Base-by-base conservation (phyloP, 2,888 invertebrate species). In the Drosophila barbarae region DNA sequence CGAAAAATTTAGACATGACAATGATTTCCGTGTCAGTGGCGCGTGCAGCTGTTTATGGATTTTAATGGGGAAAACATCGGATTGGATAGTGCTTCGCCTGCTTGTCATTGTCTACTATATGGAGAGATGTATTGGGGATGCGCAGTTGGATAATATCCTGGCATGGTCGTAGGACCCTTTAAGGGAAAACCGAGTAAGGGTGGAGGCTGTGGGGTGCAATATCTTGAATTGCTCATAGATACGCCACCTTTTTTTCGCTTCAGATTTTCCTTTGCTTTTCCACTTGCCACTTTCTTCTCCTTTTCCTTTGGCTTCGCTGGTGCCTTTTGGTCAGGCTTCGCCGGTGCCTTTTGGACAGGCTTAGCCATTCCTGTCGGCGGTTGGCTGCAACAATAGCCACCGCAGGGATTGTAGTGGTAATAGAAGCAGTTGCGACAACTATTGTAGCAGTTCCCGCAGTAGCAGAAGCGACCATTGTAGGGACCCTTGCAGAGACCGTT, bases 381-480 rank as follows among this genome's bases (percentile, higher is more conserved):
- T 6, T 5, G 21, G 28, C 26, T 55, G 35, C 21, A 30, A 30
- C 36, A 36, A 56, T 21, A 56, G 21, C 21, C 9, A 23, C 21
- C 28, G n/a, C 36, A 30, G 15, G 55, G 55, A 23, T 18, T 56
- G 56, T 36, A 56, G 21, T 23, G 15, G 23, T 30, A 15, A 28
- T 26, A 34, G 49, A 66, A 56, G 30, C 47, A 58, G 21, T 13
- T 35, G 13, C 44, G 47, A 50, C 64, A 65, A 18, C 46, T 35
- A 47, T 21, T 23, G 26, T 47, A 66, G 32, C 34, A 52, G 18
- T 61, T 60, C 2, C 41, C 36, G 12, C 38, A 65, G 54, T 68
- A 85, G 53, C 36, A 72, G 32, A 54, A 84, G 15, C 50, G 58
- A 1, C 84, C 64, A 7, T 64, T 77, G 46, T 6, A 26, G 5